These are phyloP conservation scores for Drosophila hawaiiensis DNA, from an alignment of 2,888 invertebrate genomes.

Conservation along the genomic window DNA sequence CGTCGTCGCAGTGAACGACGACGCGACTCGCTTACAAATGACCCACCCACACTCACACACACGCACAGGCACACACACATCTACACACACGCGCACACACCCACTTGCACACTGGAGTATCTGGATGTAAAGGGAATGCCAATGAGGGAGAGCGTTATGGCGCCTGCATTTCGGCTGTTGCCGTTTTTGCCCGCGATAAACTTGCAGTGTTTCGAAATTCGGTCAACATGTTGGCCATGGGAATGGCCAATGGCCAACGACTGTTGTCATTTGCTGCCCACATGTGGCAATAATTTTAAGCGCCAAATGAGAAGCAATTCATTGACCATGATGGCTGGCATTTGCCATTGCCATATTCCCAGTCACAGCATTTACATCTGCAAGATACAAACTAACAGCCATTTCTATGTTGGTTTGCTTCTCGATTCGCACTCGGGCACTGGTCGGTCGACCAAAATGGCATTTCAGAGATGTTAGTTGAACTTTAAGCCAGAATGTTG, in stretches of 20 bases:
- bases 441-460: slow-evolving; percentile 51
- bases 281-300: slow-evolving; percentile 80
- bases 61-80: slow-evolving; percentile 8
- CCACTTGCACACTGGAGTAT: background rate
- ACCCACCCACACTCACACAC: slow-evolving; percentile 28
- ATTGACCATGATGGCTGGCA: slow-evolving; percentile 79
- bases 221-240: slow-evolving; percentile 73
- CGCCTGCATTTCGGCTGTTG: slow-evolving; percentile 53
- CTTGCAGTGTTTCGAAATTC: slow-evolving; percentile 74
- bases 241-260: slow-evolving; percentile 35
- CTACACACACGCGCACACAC: background rate
- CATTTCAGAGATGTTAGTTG: slow-evolving; percentile 53
- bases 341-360: slow-evolving; percentile 60
- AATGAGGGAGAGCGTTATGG: slow-evolving; percentile 32
- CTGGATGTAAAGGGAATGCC: slow-evolving; percentile 18
- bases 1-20: slow-evolving; percentile 38
- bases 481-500: slow-evolving; percentile 47
- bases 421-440: slow-evolving; percentile 12
- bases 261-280: slow-evolving; percentile 65
- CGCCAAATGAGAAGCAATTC: slow-evolving; percentile 80
- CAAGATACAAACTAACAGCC: slow-evolving; percentile 24
- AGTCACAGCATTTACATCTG: slow-evolving; percentile 51
- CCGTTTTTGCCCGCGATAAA: slow-evolving; percentile 70
- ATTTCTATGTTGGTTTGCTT: slow-evolving; percentile 5
- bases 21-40: slow-evolving; percentile 76